Evolutionary conservation across 2,888 invertebrate species (phyloP).

Genomic region (Mechanitis mazaeus): DNA sequence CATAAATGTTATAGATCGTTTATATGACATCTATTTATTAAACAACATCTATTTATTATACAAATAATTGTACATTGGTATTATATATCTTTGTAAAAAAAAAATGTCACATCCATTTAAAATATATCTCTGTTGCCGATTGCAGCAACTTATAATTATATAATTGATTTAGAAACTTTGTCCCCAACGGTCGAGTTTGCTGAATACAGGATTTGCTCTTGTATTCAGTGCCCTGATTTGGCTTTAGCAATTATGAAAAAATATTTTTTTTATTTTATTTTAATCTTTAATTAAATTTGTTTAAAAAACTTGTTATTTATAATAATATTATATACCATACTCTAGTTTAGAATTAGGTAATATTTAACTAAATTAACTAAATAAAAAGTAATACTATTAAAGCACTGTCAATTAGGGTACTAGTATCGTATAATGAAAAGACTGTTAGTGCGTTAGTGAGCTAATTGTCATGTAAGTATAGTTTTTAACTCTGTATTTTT

Average conservation of each 20-base stretch:
- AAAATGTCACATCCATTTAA: constrained; percentile 11
- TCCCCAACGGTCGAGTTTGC: constrained; percentile 16
- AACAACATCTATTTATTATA: neutral
- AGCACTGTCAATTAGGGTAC: too few relatives aligned
- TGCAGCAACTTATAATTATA: constrained; percentile 22
- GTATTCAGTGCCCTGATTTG: constrained; percentile 8
- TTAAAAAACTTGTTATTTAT: too few relatives aligned
- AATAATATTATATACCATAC: too few relatives aligned
- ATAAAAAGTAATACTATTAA: too few relatives aligned
- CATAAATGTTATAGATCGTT: neutral
- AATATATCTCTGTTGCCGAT: constrained; percentile 10
- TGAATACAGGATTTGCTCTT: constrained; percentile 13
- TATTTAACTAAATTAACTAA: too few relatives aligned
- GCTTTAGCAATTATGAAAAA: neutral
- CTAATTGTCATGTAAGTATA: too few relatives aligned
- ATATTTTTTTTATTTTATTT: neutral
- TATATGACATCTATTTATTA: neutral
- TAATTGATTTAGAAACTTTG: constrained; percentile 25
- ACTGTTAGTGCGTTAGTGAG: too few relatives aligned
- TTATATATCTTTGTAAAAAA: neutral
- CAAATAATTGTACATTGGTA: too few relatives aligned
- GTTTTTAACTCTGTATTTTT: too few relatives aligned
- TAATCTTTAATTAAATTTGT: neutral
- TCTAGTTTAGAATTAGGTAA: too few relatives aligned
- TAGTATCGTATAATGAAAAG: too few relatives aligned